phyloP scores from a whole-genome alignment of 2,797 vertebrate species.

The Picus viridis region DNA sequence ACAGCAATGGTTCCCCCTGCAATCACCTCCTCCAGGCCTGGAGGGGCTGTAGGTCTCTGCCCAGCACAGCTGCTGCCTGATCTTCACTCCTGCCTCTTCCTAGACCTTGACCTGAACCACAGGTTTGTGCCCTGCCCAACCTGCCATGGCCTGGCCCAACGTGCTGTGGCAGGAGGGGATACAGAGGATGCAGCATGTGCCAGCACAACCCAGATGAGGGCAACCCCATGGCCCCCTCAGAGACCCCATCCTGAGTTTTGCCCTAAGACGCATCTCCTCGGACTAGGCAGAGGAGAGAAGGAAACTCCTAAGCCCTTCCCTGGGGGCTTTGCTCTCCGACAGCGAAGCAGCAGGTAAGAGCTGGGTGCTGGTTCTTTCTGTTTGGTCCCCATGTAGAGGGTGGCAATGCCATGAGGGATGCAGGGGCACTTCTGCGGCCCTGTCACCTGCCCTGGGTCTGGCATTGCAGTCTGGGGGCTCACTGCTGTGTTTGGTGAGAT shows the following conservation, averaged over 20 bases:
- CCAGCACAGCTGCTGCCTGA: neutral
- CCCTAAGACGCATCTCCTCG: neutral
- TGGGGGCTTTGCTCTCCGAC: neutral
- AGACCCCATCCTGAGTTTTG: too few relatives aligned
- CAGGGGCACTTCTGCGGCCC: neutral
- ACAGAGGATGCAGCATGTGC: neutral
- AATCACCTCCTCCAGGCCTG: neutral
- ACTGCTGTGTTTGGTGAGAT: neutral
- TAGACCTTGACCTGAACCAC: neutral
- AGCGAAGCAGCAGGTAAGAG: neutral
- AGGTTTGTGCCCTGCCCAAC: rapidly evolving
- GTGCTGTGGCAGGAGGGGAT: rapidly evolving
- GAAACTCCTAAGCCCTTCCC: neutral
- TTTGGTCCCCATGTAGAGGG: neutral
- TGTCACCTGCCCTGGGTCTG: neutral
- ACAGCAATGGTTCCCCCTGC: neutral
- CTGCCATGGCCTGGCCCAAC: neutral
- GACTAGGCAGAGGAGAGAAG: rapidly evolving
- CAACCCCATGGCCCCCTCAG: neutral
- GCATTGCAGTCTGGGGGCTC: neutral
- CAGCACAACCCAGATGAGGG: neutral
- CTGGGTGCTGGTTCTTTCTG: neutral
- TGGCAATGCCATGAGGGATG: neutral
- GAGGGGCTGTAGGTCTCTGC: neutral
- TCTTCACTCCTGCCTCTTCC: rapidly evolving